Percentiles rank a stretch among this genome's conserved stretches.
These are phyloP conservation scores for Lepidurus packardi DNA, from an alignment of 1,140 invertebrate genomes.

Conservation along the genomic window DNA sequence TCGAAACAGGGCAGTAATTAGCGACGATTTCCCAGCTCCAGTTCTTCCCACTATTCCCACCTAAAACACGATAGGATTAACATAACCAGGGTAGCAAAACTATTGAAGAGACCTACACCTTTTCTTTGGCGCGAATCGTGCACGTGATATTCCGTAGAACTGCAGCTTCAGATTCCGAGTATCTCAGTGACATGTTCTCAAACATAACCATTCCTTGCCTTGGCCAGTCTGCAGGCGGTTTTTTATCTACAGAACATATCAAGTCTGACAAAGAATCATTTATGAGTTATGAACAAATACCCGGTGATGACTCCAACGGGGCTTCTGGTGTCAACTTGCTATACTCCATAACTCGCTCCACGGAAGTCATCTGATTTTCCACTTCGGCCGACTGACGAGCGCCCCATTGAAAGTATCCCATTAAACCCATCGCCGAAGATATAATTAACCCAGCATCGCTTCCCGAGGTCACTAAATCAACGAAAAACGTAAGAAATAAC, in stretches of 20 bases:
- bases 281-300: constrained; percentile 42
- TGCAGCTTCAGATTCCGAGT: constrained; percentile 53
- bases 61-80: constrained; percentile 41
- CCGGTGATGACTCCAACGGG: constrained; percentile 39
- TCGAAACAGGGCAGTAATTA: constrained; percentile 57
- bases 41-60: constrained; percentile 63
- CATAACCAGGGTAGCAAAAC: not conserved
- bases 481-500: not conserved
- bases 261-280: constrained; percentile 40
- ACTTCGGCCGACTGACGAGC: constrained; percentile 52
- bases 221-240: constrained; percentile 65
- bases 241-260: constrained; percentile 47
- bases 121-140: constrained; percentile 61
- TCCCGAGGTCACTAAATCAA: constrained; percentile 37
- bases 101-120: constrained; percentile 41
- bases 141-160: constrained; percentile 70
- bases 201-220: constrained; percentile 62
- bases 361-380: constrained; percentile 50
- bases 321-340: constrained; percentile 44
- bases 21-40: constrained; percentile 74
- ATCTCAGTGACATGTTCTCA: constrained; percentile 58
- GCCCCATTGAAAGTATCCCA: constrained; percentile 53
- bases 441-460: constrained; percentile 50
- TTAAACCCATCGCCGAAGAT: constrained; percentile 50
- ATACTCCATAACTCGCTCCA: constrained; percentile 51